phyloP scores from a whole-genome alignment of 1,140 invertebrate species.

The Drosophila varians region DNA sequence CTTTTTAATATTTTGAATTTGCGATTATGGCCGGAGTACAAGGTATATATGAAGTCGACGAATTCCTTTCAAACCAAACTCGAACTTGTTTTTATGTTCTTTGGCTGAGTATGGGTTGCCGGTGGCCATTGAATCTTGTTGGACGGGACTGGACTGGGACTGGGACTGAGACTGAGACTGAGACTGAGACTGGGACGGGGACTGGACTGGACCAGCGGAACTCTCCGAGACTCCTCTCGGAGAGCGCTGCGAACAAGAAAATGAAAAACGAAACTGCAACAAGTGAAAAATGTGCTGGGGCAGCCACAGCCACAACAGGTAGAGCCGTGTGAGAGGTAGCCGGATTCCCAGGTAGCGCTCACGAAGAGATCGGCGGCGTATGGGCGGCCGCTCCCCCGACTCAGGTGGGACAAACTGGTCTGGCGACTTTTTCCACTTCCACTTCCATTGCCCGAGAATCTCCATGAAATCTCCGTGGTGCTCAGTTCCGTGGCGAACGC shows the following conservation, averaged over 20 bases:
- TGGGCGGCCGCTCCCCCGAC: constrained; percentile 6
- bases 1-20: too few species aligned
- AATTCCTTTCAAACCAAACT: too few species aligned
- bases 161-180: too few species aligned
- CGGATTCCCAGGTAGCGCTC: background rate
- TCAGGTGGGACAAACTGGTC: constrained; percentile 43
- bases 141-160: constrained; percentile 38
- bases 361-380: constrained; percentile 10
- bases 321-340: constrained; percentile 43
- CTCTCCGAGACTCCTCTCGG: background rate
- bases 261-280: constrained; percentile 82
- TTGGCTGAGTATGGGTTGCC: constrained; percentile 58
- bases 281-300: constrained; percentile 82
- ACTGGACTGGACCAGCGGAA: constrained; percentile 29
- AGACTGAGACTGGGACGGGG: too few species aligned
- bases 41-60: constrained; percentile 17
- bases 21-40: too few species aligned
- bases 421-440: constrained; percentile 59
- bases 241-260: constrained; percentile 60
- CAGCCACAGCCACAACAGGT: constrained; percentile 70
- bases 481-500: constrained; percentile 67
- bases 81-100: constrained; percentile 53
- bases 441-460: constrained; percentile 27
- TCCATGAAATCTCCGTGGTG: constrained; percentile 62
- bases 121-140: constrained; percentile 77